Conservation (phyloP, 1,140 invertebrate genomes). For the Lanistes nyassanus region DNA sequence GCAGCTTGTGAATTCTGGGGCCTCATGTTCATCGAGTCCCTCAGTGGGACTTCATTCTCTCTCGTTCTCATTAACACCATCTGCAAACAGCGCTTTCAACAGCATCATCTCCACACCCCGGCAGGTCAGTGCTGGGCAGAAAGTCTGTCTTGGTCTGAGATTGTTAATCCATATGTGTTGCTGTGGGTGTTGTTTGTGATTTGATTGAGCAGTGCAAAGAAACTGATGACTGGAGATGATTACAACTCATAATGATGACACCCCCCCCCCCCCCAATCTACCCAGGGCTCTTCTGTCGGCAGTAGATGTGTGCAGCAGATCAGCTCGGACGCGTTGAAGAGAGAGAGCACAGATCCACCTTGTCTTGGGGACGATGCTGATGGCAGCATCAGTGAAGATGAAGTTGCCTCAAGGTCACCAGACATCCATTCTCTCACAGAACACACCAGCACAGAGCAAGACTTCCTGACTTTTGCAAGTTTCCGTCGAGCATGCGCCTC, state of each 20-base stretch:
- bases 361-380: too few species aligned
- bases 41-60: neutral
- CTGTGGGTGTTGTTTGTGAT: too few species aligned
- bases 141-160: too few species aligned
- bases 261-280: neutral
- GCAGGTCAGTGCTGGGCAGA: constrained; percentile 14
- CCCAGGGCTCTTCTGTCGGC: neutral
- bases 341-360: too few species aligned
- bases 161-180: too few species aligned
- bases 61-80: constrained; percentile 48
- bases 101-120: constrained; percentile 35
- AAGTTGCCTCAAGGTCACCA: too few species aligned
- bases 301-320: too few species aligned
- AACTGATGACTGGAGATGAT: constrained; percentile 7
- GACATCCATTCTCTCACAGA: too few species aligned
- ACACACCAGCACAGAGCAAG: neutral
- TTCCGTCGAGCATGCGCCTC: constrained; percentile 11
- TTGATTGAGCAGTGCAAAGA: too few species aligned
- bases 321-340: too few species aligned
- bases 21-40: too few species aligned
- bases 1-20: constrained; percentile 2
- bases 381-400: too few species aligned
- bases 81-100: constrained; percentile 58
- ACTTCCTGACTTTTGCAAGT: constrained; percentile 18
- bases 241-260: constrained; percentile 2